These are phyloP conservation scores for Pangasianodon hypophthalmus DNA, from an alignment of 2,113 vertebrate genomes.

Conservation along the genomic window DNA sequence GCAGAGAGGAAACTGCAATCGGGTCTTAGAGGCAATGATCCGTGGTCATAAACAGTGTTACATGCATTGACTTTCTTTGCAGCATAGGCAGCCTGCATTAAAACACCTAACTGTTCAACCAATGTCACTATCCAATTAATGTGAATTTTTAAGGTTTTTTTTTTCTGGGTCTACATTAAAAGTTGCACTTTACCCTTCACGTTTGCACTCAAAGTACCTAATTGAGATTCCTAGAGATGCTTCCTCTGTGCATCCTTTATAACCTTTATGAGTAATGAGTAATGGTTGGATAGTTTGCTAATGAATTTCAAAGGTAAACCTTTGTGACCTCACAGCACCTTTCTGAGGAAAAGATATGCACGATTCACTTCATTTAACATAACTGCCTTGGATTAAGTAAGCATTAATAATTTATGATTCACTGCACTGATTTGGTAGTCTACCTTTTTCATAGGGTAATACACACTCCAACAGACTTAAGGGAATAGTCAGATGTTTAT, in stretches of 20 bases:
- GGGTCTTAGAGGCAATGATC: constrained; percentile 59
- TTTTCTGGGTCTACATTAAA: background rate
- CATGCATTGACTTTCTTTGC: background rate
- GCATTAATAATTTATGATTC: constrained; percentile 46
- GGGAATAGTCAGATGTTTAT: constrained; percentile 48
- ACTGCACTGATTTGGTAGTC: constrained; percentile 21
- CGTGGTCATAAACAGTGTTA: background rate
- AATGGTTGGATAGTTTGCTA: constrained; percentile 39
- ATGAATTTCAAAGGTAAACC: constrained; percentile 44
- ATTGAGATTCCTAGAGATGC: constrained; percentile 20
- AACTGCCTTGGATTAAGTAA: constrained; percentile 41
- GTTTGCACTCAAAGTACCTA: background rate
- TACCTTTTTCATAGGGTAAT: constrained; percentile 31
- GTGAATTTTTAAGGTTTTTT: background rate
- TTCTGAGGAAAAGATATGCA: constrained; percentile 31
- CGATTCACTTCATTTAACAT: constrained; percentile 40
- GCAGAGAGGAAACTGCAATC: constrained; percentile 71
- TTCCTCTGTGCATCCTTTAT: constrained; percentile 7
- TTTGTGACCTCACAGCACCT: constrained; percentile 40
- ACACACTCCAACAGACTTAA: constrained; percentile 29
- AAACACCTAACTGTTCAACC: background rate
- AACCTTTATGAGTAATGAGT: constrained; percentile 33
- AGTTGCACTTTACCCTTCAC: background rate
- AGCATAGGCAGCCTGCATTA: background rate
- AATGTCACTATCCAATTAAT: background rate